Evolutionary conservation across 2,888 invertebrate species (phyloP), one percentile per base, ranked within the genome.

Genomic region (Cheilosia vulpina): DNA sequence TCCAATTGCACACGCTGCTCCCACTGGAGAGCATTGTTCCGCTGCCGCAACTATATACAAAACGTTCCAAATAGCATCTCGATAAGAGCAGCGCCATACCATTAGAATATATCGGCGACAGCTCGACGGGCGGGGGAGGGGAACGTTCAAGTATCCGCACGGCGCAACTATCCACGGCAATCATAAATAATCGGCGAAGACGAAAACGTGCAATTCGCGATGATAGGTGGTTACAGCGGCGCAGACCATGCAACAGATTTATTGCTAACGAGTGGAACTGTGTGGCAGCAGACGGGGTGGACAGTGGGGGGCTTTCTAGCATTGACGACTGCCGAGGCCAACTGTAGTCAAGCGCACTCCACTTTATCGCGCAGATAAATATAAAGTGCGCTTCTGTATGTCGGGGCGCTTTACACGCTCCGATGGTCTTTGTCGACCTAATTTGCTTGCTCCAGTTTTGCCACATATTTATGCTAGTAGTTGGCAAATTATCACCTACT

Each of bases 121-220:
- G 27, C 41, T 19, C n/a, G 45, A 45, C 17, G 17, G 31, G 9
- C 31, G 9, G 31, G 27, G 34, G 69, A 21, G 27, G 34, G 69
- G n/a, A 55, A 3, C 38, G 13, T 38, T 38, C 38, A 13, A 60
- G 27, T 27, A 27, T 27, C 27, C 27, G 27, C 27, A 27, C 27
- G 6, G 27, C 27, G 27, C 27, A 27, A 43, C 41, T 50, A 45
- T 58, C 66, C 45, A 7, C 47, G 31, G 55, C 65, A 57, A 78
- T 83, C 82, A 83, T 83, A 83, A 83, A 78, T 83, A 83, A 83
- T 72, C 72, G 66, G 9, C 60, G 11, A 55, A 78, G 78, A 78
- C 71, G 71, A 77, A 72, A 66, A 77, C 78, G 77, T 66, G 79
- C 83, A 73, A 79, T 69, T 73, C 43, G 45, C 83, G 72, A 72